Base-by-base conservation (phyloP, 2,797 vertebrate genomes). In the Falco cherrug region DNA sequence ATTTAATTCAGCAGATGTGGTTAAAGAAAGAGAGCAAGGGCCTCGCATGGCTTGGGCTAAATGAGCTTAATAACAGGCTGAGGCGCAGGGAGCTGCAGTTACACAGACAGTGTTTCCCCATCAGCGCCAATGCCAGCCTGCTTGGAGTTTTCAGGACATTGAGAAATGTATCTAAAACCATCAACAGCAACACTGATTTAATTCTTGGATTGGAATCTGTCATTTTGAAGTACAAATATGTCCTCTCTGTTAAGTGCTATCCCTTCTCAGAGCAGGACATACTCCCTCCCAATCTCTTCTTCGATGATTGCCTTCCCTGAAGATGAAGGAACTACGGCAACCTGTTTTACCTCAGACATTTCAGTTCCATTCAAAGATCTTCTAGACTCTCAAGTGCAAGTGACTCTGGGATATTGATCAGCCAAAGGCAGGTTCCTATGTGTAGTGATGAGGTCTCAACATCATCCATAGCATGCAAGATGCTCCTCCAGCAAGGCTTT, bases 1-100 rank as follows among this genome's bases (percentile, higher is more conserved):
- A 97, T 98, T 96, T 82, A 96, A 98, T 97, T 95, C 95, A 41
- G 97, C 98, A 98, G 97, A 96, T 95, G 97, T 87, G 90, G 94
- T 43, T 95, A 77, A 69, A 87, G 94, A 92, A 84, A 79, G 64
- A 65, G 64, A 89, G 90, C 73, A 86, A 48, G 24, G 85, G 73
- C 70, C 87, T 81, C 59, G 43, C 59, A 88, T 43, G 87, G 9
- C 91, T 63, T 21, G 37, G 92, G 74, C 54, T 97, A 48, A 51
- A 69, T 1, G n/a, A 96, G 63, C 87, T 50, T 50, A 41, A 75
- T 10, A 80, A 81, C 48, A 80, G 70, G 81, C 83, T 90, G 86
- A 68, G 68, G 84, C 78, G 79, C 86, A 67, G 16, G 83, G 90
- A 75, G 53, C 67, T 18, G 8, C 70, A 70, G 25, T 24, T 74